Conservation (phyloP, 2,797 vertebrate genomes). For the Halcyon leucocephala region DNA sequence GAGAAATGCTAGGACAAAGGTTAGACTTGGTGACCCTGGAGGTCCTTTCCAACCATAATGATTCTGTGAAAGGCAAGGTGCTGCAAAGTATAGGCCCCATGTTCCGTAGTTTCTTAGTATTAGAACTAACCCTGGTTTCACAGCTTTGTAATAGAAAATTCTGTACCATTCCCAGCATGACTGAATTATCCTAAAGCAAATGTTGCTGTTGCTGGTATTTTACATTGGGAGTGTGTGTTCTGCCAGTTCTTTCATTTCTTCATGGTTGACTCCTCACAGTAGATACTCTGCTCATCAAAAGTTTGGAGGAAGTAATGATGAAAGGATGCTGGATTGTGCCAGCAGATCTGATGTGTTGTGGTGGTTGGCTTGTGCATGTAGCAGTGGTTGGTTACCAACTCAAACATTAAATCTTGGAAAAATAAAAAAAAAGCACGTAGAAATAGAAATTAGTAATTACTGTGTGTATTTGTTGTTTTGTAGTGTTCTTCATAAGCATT, state of each 20-base stretch:
- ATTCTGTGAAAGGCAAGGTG: background rate
- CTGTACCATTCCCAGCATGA: background rate
- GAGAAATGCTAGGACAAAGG: too few species aligned
- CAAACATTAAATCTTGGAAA: background rate
- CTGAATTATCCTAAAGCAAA: background rate
- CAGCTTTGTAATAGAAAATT: background rate
- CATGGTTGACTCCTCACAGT: background rate
- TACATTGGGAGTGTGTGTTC: background rate
- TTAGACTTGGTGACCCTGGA: too few species aligned
- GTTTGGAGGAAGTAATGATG: background rate
- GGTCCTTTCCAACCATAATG: too few species aligned
- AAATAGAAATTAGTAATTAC: background rate
- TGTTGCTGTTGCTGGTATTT: background rate
- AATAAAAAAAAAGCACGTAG: background rate
- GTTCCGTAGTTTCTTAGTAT: background rate
- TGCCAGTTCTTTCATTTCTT: slow-evolving; percentile 15
- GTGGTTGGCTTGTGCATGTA: background rate
- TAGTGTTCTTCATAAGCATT: background rate
- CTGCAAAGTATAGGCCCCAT: background rate
- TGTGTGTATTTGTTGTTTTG: background rate
- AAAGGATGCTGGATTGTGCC: background rate
- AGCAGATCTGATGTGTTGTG: background rate
- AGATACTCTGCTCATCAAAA: background rate
- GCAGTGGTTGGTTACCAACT: background rate
- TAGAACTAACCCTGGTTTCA: background rate